Evolutionary conservation across 2,888 invertebrate species (phyloP).

Genomic region (Dione juno): DNA sequence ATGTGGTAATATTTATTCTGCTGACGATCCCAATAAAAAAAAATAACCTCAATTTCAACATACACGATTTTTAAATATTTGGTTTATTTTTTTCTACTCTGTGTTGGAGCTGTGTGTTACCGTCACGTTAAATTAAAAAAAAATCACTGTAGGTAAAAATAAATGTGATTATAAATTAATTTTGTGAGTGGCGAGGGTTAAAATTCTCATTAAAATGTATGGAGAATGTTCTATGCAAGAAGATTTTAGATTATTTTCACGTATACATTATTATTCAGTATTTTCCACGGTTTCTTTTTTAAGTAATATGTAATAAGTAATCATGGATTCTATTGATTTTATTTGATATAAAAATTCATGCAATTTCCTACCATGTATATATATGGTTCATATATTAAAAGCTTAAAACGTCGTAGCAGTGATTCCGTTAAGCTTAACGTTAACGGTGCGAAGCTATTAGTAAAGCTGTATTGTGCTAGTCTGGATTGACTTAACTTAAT

Average conservation of each 20-base stretch:
- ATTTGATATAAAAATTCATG: no score
- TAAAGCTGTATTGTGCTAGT: background rate
- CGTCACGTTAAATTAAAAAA: background rate
- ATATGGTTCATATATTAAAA: no score
- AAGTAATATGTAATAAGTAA: no score
- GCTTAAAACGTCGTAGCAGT: background rate
- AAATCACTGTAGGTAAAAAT: background rate
- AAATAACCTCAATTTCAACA: background rate
- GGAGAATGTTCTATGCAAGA: background rate
- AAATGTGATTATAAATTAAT: constrained; percentile 2
- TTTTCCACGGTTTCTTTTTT: no score
- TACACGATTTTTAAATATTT: background rate
- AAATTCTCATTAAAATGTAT: constrained; percentile 15
- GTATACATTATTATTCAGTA: background rate
- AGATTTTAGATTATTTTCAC: background rate
- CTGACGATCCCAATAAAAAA: no score
- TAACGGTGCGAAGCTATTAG: background rate
- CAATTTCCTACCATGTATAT: no score
- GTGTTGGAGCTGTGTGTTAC: background rate
- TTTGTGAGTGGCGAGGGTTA: background rate
- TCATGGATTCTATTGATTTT: no score
- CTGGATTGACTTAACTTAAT: background rate
- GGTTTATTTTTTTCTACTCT: background rate
- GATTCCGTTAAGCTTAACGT: background rate
- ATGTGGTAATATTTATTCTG: no score